A percentile compares a stretch with the other conserved stretches of the same genome.
These are phyloP conservation scores for Dallia pectoralis DNA, from an alignment of 2,797 vertebrate genomes.

Conservation along the genomic window DNA sequence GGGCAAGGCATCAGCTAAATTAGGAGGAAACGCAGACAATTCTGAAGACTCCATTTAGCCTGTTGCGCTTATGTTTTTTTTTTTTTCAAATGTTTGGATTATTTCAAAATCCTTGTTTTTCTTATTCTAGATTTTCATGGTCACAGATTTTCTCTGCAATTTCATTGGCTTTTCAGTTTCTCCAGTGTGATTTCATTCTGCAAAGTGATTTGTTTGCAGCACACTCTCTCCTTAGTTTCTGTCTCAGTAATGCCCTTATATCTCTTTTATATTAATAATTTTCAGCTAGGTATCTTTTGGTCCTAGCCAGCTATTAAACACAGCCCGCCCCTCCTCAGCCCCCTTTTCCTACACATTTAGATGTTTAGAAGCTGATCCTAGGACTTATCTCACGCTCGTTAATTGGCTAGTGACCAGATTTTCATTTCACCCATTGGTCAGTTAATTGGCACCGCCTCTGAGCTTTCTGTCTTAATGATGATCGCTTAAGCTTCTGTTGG, in stretches of 20 bases:
- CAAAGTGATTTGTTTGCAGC: too few species aligned
- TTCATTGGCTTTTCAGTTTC: constrained; percentile 8
- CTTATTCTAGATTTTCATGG: constrained; percentile 1
- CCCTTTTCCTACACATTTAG: background rate
- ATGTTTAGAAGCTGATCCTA: background rate
- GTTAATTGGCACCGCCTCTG: background rate
- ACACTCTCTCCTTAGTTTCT: too few species aligned
- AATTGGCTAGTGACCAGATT: background rate
- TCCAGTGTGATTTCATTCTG: background rate
- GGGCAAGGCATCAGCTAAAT: background rate
- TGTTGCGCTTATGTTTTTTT: background rate
- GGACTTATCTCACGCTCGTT: background rate
- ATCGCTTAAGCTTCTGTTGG: background rate
- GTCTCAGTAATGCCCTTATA: too few species aligned
- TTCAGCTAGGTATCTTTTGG: background rate
- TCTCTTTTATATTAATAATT: background rate
- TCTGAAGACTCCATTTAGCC: background rate
- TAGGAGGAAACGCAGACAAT: background rate
- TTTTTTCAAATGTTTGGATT: background rate
- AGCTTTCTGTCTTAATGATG: background rate
- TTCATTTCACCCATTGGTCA: background rate
- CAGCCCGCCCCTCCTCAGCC: background rate
- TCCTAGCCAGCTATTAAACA: background rate
- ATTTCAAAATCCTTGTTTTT: background rate
- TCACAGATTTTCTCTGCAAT: background rate